Conservation (phyloP, 2,888 invertebrate genomes). For the Drosophila birchii region DNA sequence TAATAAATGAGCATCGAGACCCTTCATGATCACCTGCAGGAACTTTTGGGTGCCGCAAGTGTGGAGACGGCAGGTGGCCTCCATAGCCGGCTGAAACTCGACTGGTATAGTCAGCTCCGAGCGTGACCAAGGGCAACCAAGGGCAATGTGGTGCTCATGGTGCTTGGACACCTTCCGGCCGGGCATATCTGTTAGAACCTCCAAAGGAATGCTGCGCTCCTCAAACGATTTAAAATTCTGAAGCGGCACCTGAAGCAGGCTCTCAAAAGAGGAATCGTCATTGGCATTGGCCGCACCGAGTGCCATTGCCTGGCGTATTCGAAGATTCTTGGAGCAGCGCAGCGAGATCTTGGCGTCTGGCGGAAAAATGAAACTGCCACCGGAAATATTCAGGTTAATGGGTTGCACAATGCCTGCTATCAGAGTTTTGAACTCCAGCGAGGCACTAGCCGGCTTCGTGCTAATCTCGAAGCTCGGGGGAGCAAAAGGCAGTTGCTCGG, state of each 20-base stretch:
- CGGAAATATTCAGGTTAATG: conserved; percentile 90
- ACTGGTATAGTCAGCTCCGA: conserved; percentile 90
- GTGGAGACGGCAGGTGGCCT: conserved; percentile 91
- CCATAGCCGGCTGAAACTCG: conserved; percentile 93
- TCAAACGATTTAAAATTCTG: conserved; percentile 88
- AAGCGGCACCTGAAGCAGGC: conserved; percentile 86
- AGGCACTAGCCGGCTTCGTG: conserved; percentile 86
- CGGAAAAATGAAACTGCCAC: conserved; percentile 91
- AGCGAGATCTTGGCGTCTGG: conserved; percentile 86
- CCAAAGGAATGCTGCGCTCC: conserved; percentile 87
- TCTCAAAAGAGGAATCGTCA: conserved; percentile 75
- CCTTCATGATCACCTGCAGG: conserved; percentile 90
- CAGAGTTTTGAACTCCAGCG: conserved; percentile 88
- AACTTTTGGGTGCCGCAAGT: conserved; percentile 94
- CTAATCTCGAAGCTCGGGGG: conserved; percentile 84
- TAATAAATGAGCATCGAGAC: conserved; percentile 86
- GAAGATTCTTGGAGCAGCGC: conserved; percentile 84
- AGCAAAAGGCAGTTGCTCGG: conserved; percentile 86
- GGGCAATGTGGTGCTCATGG: conserved; percentile 91
- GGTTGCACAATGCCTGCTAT: conserved; percentile 93
- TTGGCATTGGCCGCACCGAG: conserved; percentile 19
- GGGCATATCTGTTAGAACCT: conserved; percentile 90
- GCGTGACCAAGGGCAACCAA: conserved; percentile 92
- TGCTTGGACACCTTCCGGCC: conserved; percentile 89
- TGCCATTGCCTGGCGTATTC: conserved; percentile 74